phyloP scores from a whole-genome alignment of 2,797 vertebrate species.

The Phoxinus dragarum region DNA sequence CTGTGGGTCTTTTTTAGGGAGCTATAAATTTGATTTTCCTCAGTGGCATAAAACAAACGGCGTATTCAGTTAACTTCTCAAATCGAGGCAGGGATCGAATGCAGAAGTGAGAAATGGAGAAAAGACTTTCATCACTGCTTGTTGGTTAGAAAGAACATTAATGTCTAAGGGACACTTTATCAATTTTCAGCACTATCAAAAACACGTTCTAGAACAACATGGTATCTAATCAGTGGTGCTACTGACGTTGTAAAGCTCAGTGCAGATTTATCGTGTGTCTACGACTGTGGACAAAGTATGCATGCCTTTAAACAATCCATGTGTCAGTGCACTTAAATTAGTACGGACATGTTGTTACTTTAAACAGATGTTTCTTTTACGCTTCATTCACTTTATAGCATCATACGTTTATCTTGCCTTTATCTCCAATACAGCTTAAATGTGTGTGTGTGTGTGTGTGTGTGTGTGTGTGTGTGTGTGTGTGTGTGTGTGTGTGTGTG shows the following conservation, averaged over 20 bases:
- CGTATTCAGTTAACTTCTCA: slow-evolving; percentile 37
- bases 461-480: slow-evolving; percentile 19
- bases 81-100: slow-evolving; percentile 20
- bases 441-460: neutral
- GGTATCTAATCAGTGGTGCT: slow-evolving; percentile 12
- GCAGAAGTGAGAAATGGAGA: slow-evolving; percentile 8
- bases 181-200: slow-evolving; percentile 24
- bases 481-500: slow-evolving; percentile 16
- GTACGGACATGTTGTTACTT: slow-evolving; percentile 12
- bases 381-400: slow-evolving; percentile 36
- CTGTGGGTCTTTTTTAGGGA: slow-evolving; percentile 47
- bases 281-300: neutral
- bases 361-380: slow-evolving; percentile 49
- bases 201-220: neutral
- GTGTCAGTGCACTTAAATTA: slow-evolving; percentile 44
- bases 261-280: neutral
- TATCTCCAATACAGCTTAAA: neutral
- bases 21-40: slow-evolving; percentile 52
- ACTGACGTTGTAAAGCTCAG: slow-evolving; percentile 8
- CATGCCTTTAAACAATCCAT: slow-evolving; percentile 33
- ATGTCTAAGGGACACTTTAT: slow-evolving; percentile 27
- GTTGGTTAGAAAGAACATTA: slow-evolving; percentile 65
- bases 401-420: neutral
- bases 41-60: slow-evolving; percentile 52
- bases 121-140: slow-evolving; percentile 64